Evolutionary conservation across 2,113 vertebrate species (phyloP), one percentile per base, ranked within the genome.

Genomic region (Burhinus bistriatus): DNA sequence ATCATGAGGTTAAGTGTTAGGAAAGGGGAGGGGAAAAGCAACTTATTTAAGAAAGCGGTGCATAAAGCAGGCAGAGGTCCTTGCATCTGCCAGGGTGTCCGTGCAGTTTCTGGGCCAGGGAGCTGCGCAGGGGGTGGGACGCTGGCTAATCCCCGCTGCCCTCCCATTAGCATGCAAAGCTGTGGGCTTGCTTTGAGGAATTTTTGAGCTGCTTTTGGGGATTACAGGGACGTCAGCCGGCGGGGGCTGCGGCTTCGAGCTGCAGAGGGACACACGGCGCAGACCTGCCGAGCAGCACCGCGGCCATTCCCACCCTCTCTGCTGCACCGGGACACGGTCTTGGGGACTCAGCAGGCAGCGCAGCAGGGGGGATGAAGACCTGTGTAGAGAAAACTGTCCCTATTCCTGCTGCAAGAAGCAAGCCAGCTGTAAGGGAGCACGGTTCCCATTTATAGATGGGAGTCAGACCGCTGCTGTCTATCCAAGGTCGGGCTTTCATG

Each of bases 321-420:
- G 17, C 20, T 8, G 13, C 21, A 13, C 23, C 1, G 5, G 73
- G 34, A 16, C 0, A 9, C 30, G 69, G 15, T 2, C 49, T 0
- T 6, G 30, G 51, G 57, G 42, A 7, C 23, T 20, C 55, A 15
- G 17, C 47, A 12, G 32, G 19, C 18, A 9, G n/a, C 9, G 3
- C 2, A 12, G 29, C 26, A 4, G 40, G 16, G 13, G 7, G 38
- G 25, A n/a, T 10, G 21, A 12, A 36, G 23, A 38, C 9, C 30
- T 14, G 6, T 1, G 1, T 2, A 15, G 36, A 5, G 38, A 29
- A 34, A 58, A 23, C 10, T 1, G 7, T 36, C 27, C 10, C 36
- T 20, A 4, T 49, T 49, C 15, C 44, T 26, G 29, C 51, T 9
- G 54, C 34, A 5, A 12, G 70, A 8, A 44, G 22, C 27, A 5